Percentiles rank a stretch among this genome's conserved stretches.
Conservation (phyloP, 2,888 invertebrate species). For the Myopa testacea region DNA sequence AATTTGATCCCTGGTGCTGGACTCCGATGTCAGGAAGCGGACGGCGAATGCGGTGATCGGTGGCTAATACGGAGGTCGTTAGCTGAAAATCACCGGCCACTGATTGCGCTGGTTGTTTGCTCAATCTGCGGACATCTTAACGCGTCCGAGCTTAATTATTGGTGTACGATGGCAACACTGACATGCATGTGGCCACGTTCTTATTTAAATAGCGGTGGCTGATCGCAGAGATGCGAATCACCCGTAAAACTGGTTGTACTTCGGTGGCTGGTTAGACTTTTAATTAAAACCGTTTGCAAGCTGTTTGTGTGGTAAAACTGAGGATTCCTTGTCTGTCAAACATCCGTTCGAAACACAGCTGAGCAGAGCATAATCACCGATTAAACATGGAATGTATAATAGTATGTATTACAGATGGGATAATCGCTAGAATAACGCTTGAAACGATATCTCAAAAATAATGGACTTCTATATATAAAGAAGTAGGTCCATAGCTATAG, state of each 20-base stretch:
- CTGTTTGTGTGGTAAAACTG: too few relatives aligned
- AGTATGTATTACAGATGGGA: too few relatives aligned
- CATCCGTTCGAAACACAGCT: too few relatives aligned
- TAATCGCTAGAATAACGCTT: too few relatives aligned
- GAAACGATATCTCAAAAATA: too few relatives aligned
- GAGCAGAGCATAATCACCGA: too few relatives aligned
- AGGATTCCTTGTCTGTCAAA: too few relatives aligned
- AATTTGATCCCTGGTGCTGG: not conserved
- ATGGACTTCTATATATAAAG: too few relatives aligned
- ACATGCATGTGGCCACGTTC: not conserved
- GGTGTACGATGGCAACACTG: conserved; percentile 3
- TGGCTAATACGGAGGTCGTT: not conserved
- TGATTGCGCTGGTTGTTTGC: not conserved
- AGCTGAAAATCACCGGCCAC: not conserved
- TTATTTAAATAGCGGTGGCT: not conserved
- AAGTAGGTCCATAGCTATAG: too few relatives aligned
- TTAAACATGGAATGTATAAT: too few relatives aligned
- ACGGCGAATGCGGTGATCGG: not conserved
- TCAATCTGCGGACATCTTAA: conserved; percentile 7
- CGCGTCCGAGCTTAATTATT: conserved; percentile 7
- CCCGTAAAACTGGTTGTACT: not conserved
- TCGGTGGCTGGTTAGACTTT: not conserved
- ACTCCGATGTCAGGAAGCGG: not conserved
- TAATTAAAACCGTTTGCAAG: not conserved
- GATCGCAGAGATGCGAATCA: not conserved